phyloP scores from a whole-genome alignment of 2,797 vertebrate species.

The Podarcis lilfordi region DNA sequence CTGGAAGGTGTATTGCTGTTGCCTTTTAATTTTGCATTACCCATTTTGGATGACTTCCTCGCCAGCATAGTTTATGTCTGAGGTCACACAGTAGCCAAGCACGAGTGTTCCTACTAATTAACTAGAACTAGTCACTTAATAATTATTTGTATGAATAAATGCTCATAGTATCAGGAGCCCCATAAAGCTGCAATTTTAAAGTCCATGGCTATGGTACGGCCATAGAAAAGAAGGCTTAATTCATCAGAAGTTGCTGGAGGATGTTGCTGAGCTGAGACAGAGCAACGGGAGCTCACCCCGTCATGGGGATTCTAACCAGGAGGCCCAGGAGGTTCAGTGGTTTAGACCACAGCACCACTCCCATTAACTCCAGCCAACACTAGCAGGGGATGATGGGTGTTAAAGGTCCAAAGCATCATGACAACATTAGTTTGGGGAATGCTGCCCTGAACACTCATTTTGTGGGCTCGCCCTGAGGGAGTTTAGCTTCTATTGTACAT shows the following conservation, averaged over 20 bases:
- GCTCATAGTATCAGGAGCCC: background rate
- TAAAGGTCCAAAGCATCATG: too few species aligned
- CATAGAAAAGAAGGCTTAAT: background rate
- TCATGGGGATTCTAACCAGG: too few species aligned
- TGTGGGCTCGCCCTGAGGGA: background rate
- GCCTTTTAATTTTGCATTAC: background rate
- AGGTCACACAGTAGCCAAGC: background rate
- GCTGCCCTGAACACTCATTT: background rate
- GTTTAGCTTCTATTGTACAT: background rate
- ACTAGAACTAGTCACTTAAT: background rate
- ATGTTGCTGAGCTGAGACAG: background rate
- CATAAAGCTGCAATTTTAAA: background rate
- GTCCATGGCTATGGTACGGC: too few species aligned
- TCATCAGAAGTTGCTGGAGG: background rate
- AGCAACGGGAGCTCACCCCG: too few species aligned
- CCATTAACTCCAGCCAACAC: background rate
- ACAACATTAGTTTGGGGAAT: too few species aligned
- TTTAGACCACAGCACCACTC: too few species aligned
- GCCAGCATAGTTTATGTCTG: background rate
- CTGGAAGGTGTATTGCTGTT: background rate
- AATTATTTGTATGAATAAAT: background rate
- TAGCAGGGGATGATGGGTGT: too few species aligned
- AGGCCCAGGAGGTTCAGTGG: too few species aligned
- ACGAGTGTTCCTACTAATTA: background rate
- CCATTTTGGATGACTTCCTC: background rate